phyloP scores from a whole-genome alignment of 1,140 invertebrate species.

The fruit fly (Drosophila melanogaster) region DNA sequence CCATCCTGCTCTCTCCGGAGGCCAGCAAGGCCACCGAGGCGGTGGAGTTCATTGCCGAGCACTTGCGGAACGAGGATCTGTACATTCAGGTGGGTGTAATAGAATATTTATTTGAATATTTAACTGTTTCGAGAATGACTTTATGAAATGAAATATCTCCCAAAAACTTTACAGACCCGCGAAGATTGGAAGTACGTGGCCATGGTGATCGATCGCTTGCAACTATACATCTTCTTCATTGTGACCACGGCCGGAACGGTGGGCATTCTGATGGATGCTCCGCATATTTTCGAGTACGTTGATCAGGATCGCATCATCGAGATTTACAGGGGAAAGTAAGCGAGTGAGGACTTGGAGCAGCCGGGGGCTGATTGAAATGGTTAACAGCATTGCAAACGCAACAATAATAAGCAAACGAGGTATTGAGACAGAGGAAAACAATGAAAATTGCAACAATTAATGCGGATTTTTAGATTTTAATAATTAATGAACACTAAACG shows the following conservation, averaged over 20 bases:
- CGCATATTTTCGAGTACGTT: conserved; percentile 99
- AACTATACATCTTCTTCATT: conserved; percentile 98
- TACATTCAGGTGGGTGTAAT: conserved; percentile 93
- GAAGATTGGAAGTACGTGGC: conserved; percentile 99
- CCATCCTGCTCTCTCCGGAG: conserved; percentile 94
- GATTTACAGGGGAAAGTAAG: conserved; percentile 94
- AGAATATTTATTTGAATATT: too few species aligned
- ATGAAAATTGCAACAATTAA: conserved; percentile 59
- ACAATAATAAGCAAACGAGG: conserved; percentile 67
- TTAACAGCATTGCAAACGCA: conserved; percentile 81
- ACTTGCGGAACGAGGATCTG: conserved; percentile 97
- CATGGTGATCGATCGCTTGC: conserved; percentile 99
- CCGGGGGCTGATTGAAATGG: conserved; percentile 56
- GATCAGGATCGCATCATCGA: conserved; percentile 98
- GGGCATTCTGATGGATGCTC: conserved; percentile 99
- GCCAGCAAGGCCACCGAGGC: conserved; percentile 98
- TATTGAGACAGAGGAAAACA: conserved; percentile 27
- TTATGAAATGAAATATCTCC: too few species aligned
- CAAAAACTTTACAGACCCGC: conserved; percentile 89
- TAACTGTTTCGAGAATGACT: too few species aligned
- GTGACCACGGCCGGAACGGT: conserved; percentile 98
- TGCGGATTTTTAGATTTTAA: conserved; percentile 77
- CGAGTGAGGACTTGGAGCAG: conserved; percentile 5
- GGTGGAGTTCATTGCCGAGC: conserved; percentile 98
- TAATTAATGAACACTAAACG: conserved; percentile 50